Percentiles rank a stretch among this genome's conserved stretches.
These are phyloP conservation scores for Plebejus argus DNA, from an alignment of 2,888 invertebrate species.

Conservation along the genomic window DNA sequence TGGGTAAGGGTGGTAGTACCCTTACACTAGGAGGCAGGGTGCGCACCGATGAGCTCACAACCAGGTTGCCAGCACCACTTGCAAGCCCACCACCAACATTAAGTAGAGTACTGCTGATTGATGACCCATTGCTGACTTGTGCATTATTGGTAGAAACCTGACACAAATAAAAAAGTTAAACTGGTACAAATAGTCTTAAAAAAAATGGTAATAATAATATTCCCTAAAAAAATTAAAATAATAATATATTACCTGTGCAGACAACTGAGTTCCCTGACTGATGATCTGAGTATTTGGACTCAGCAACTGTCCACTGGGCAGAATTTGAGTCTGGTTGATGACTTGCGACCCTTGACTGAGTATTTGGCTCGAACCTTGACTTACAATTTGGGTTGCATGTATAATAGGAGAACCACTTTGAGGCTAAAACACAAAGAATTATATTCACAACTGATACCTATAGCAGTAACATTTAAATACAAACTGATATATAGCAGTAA, in stretches of 20 bases:
- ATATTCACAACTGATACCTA: too few species aligned
- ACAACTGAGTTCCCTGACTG: slow-evolving; percentile 71
- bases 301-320: slow-evolving; percentile 62
- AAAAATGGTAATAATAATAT: not conserved
- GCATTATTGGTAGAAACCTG: slow-evolving; percentile 54
- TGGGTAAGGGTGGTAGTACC: slow-evolving; percentile 68
- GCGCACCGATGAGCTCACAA: slow-evolving; percentile 69
- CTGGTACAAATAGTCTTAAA: not conserved
- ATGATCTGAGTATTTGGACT: slow-evolving; percentile 74
- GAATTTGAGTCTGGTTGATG: slow-evolving; percentile 66
- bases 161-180: not conserved
- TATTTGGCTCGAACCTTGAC: slow-evolving; percentile 65
- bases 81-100: slow-evolving; percentile 67
- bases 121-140: slow-evolving; percentile 57
- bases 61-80: slow-evolving; percentile 60
- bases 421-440: slow-evolving; percentile 56
- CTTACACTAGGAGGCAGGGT: slow-evolving; percentile 69
- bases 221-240: not conserved
- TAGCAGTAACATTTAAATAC: too few species aligned
- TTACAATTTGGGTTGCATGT: slow-evolving; percentile 71
- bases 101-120: slow-evolving; percentile 60
- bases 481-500: too few species aligned
- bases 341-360: slow-evolving; percentile 68
- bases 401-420: slow-evolving; percentile 70
- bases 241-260: slow-evolving; percentile 51